Evolutionary conservation across 2,113 vertebrate genomes (phyloP), one percentile per base, ranked within the genome.

Genomic region (Dissostichus mawsoni): DNA sequence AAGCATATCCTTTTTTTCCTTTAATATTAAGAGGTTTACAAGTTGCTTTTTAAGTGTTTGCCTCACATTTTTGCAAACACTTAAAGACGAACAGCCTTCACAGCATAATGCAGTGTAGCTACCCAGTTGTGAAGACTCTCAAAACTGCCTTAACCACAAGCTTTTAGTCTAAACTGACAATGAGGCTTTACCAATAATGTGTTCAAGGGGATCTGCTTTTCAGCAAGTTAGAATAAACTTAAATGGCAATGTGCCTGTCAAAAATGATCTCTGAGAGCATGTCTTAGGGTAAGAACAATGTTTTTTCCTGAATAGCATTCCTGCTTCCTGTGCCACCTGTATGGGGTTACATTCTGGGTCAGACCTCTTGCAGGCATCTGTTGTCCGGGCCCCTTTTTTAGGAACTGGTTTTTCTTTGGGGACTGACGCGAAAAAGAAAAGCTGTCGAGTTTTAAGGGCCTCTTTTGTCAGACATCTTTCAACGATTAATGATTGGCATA

Each of bases 381-480:
- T 86, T 90, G 88, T 91, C 51, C 41, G 17, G 73, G 69, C 29
- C 25, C 66, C 81, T 62, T 78, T 84, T 69, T 81, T 52, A 52
- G 69, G 81, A 57, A 62, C 75, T 18, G 58, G 66, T 69, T 74
- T 73, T 75, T 63, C 51, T 14, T 72, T 45, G 17, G 33, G 74
- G 68, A 82, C 70, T 76, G 88, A 90, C 67, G n/a, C 55, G 77
- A 69, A 69, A 81, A 90, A 83, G 86, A 91, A 70, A 88, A 71
- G 83, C 87, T 73, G 82, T 87, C 89, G 57, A 51, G 69, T 84
- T 90, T 88, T 80, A 52, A 36, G 63, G 71, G 72, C 69, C 55
- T 82, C 87, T 76, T 92, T 94, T 91, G 89, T 93, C 86, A 64
- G 78, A 70, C 72, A 77, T 92, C 91, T 91, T 87, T 94, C 90